These are phyloP conservation scores for Dryas iulia DNA, from an alignment of 1,140 invertebrate species.

Conservation along the genomic window DNA sequence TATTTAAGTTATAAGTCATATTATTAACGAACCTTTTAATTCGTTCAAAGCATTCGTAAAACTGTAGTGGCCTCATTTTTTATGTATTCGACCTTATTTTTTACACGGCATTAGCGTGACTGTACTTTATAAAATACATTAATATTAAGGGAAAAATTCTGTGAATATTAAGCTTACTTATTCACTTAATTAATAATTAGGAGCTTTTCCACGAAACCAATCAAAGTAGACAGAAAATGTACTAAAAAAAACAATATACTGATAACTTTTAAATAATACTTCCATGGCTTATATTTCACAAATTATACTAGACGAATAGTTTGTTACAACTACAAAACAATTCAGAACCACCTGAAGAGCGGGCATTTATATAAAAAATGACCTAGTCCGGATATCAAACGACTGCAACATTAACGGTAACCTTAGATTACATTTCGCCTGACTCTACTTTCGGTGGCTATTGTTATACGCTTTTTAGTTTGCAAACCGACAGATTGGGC, in stretches of 20 bases:
- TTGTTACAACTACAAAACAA: conserved; percentile 25
- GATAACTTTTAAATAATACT: neutral
- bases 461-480: conserved; percentile 51
- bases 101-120: neutral
- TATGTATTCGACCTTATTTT: neutral
- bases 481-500: conserved; percentile 37
- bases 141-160: neutral
- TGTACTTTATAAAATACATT: neutral
- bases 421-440: conserved; percentile 65
- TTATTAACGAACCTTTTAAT: neutral
- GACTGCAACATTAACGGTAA: conserved; percentile 76
- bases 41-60: neutral
- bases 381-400: conserved; percentile 69
- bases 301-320: conserved; percentile 12
- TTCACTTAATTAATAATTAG: neutral
- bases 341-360: conserved; percentile 20
- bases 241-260: no score
- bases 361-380: conserved; percentile 59
- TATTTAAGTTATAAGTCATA: neutral
- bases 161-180: neutral
- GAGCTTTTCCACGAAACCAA: neutral
- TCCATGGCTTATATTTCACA: neutral
- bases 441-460: conserved; percentile 55
- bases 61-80: conserved; percentile 15
- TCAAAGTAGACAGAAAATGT: no score